Conservation (phyloP, 2,888 invertebrate genomes). For the Bedellia somnulentella region DNA sequence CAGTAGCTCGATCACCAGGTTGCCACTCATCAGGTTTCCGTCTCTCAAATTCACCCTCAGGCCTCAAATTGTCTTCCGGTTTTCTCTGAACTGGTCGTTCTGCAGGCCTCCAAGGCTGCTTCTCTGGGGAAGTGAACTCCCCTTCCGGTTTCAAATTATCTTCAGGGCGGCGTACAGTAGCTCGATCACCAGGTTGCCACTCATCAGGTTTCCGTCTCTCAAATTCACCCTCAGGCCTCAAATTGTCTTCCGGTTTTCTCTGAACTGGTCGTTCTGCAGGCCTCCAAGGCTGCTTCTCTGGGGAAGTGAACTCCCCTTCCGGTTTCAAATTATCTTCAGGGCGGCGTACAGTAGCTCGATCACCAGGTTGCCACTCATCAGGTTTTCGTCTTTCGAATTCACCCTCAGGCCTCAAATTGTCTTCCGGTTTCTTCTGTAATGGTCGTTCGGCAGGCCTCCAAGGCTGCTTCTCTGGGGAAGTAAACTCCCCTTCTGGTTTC, state of each 20-base stretch:
- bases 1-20: conserved; percentile 27
- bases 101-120: conserved; percentile 15
- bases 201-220: conserved; percentile 20
- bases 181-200: conserved; percentile 20
- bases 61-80: conserved; percentile 35
- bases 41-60: conserved; percentile 58
- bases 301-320: conserved; percentile 54
- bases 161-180: conserved; percentile 20
- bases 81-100: conserved; percentile 24
- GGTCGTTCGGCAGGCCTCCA: conserved; percentile 29
- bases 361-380: conserved; percentile 44
- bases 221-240: conserved; percentile 60
- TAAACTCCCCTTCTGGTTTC: conserved; percentile 52
- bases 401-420: conserved; percentile 47
- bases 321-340: conserved; percentile 56
- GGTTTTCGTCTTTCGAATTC: conserved; percentile 46
- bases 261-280: conserved; percentile 40
- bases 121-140: conserved; percentile 27
- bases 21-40: conserved; percentile 44
- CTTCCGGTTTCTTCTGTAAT: conserved; percentile 32
- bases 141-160: conserved; percentile 26
- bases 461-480: conserved; percentile 19
- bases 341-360: conserved; percentile 26
- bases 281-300: conserved; percentile 25
- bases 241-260: conserved; percentile 36